These are phyloP conservation scores for Ptyas mucosa DNA, from an alignment of 2,113 vertebrate genomes.

Conservation along the genomic window DNA sequence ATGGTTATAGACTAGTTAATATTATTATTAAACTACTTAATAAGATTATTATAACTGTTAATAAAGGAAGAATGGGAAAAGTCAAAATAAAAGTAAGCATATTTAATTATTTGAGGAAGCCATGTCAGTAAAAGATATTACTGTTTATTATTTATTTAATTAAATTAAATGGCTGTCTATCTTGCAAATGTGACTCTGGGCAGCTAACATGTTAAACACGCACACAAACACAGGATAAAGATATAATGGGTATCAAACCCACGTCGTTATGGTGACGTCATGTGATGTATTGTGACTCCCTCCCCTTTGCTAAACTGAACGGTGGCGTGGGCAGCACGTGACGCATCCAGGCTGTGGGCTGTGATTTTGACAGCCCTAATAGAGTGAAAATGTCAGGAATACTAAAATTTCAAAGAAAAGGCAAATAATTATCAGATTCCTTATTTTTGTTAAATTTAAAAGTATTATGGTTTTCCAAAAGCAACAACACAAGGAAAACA, in stretches of 20 bases:
- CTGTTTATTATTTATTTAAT: slow-evolving; percentile 13
- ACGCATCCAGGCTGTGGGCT: no score
- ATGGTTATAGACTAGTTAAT: slow-evolving; percentile 56
- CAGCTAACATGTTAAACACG: neutral
- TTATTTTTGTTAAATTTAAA: neutral
- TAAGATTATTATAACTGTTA: slow-evolving; percentile 34
- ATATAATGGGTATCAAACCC: no score
- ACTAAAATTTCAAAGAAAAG: slow-evolving; percentile 5
- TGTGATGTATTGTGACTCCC: no score
- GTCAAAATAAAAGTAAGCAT: slow-evolving; percentile 31
- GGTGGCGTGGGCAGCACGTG: no score
- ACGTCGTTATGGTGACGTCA: no score
- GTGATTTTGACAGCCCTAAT: no score
- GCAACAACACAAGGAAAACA: neutral
- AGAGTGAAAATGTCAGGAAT: neutral
- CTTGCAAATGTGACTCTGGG: neutral
- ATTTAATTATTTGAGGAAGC: slow-evolving; percentile 34
- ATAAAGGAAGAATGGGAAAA: slow-evolving; percentile 34
- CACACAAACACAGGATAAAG: no score
- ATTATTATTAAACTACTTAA: slow-evolving; percentile 37
- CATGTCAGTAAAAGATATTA: neutral
- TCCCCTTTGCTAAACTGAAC: no score
- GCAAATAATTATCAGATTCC: slow-evolving; percentile 21
- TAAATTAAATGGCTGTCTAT: neutral
- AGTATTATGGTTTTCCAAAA: neutral